Evolutionary conservation across 2,113 vertebrate genomes (phyloP).

Genomic region (Mus musculus): GRCm39 chr3:117371001-117371500

Average conservation of each 20-base stretch:
- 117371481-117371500: not conserved
- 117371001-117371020: conserved; percentile 49
- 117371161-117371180: not conserved
- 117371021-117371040: not conserved
- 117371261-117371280: not conserved
- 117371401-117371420: not conserved
- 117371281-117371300: not conserved
- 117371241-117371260: conserved; percentile 25
- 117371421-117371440: conserved; percentile 1
- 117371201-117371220: not conserved
- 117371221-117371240: not conserved
- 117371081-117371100: not conserved
- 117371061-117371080: not conserved
- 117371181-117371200: not conserved
- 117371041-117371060: not conserved
- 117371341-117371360: conserved; percentile 29
- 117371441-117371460: not conserved
- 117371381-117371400: not conserved
- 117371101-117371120: not conserved
- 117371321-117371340: not conserved
- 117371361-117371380: not conserved
- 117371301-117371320: not conserved
- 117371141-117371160: not conserved
- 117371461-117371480: not conserved
- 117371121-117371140: conserved; percentile 6